Evolutionary conservation across 2,888 invertebrate genomes (phyloP).

Genomic region (Aphodius granarius): DNA sequence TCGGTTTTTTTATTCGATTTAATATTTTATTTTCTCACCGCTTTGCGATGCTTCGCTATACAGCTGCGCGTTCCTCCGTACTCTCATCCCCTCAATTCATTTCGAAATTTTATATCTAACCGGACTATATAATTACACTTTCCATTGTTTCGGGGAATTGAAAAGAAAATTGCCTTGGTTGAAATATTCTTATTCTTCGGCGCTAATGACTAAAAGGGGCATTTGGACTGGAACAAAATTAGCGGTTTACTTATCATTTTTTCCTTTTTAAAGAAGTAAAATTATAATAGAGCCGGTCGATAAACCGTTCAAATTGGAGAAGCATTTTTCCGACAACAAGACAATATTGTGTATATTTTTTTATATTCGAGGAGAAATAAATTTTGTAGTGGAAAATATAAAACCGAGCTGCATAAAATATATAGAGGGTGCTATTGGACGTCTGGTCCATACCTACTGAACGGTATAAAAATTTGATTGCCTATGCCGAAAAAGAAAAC

Average conservation of each 20-base stretch:
- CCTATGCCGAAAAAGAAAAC: neutral
- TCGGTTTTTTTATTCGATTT: constrained; percentile 49
- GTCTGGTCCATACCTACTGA: neutral
- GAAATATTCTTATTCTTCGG: neutral
- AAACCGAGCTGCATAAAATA: constrained; percentile 10
- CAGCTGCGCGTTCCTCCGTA: constrained; percentile 18
- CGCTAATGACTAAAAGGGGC: constrained; percentile 6
- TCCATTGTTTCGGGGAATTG: constrained; percentile 26
- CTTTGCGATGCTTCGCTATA: constrained; percentile 14
- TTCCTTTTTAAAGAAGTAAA: no score
- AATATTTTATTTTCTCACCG: constrained; percentile 47
- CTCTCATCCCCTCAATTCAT: constrained; percentile 17
- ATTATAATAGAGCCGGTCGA: no score
- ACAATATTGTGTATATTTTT: neutral
- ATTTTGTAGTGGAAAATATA: constrained; percentile 10
- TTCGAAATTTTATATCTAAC: constrained; percentile 28
- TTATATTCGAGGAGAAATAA: neutral
- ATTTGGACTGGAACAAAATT: neutral
- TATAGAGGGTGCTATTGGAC: neutral
- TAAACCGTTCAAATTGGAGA: no score
- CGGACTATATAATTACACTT: constrained; percentile 29
- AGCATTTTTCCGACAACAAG: no score
- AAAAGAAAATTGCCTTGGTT: constrained; percentile 11
- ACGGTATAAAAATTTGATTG: constrained; percentile 13
- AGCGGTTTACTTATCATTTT: neutral